Evolutionary conservation across 2,113 vertebrate species (phyloP), one percentile per base, ranked within the genome.

Genomic region (Oreochromis spilurus): DNA sequence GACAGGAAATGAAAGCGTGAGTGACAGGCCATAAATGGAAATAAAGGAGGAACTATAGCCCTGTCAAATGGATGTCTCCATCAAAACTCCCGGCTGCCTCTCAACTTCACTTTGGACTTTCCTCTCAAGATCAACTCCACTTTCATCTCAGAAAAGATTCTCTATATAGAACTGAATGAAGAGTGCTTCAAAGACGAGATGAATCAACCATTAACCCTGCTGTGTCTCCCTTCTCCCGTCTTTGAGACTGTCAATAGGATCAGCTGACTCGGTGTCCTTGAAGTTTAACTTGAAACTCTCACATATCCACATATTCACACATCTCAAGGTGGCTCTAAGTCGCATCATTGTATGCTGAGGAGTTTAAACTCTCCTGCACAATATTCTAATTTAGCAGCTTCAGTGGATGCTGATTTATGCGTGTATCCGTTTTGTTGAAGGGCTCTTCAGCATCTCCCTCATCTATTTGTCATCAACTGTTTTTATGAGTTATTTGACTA

Each of bases 151-250:
- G 77, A 87, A 89, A 31, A 50, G 75, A 77, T 52, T 77, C 72
- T 77, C 26, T 52, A 34, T 77, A 78, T 72, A 26, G 86, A 86
- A 80, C 21, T 62, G 87, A 88, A 91, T 65, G 85, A 77, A 87
- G 83, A 91, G 83, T 77, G 86, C 84, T 91, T 93, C 83, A 93
- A 79, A 92, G 88, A 84, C n/a, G 0, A 90, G 86, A 91, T 82
- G 87, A 93, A 85, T 90, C 88, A n/a, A 82, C 87, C 89, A 92
- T 91, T 92, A 93, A 88, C 91, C 54, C 84, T 13, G 72, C 82
- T 67, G 52, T 50, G 31, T 84, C 87, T 75, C 83, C 53, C 34
- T 11, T 58, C 72, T 77, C 26, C 45, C 26, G 45, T 48, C 83
- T 77, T 77, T 31, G 79, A 82, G 52, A 83, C 57, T 48, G 82